Evolutionary conservation across 2,797 vertebrate species (phyloP), one percentile per base, ranked within the genome.

Genomic region (Meda fulgida): DNA sequence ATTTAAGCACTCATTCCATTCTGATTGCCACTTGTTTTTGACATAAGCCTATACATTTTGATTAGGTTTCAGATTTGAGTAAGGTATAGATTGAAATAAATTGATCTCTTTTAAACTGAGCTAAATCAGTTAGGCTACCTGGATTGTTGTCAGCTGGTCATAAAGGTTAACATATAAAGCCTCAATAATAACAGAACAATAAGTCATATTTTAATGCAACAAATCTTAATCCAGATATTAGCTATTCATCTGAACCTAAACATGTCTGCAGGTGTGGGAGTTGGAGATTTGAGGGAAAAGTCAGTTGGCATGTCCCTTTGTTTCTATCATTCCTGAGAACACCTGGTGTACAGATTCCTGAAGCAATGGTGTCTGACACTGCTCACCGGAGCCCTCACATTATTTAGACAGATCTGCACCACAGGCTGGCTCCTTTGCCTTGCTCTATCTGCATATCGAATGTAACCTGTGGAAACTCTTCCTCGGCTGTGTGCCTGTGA

Each of bases 311-410:
- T 38, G 60, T 53, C 3, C 65, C 43, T 51, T 67, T 55, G 19
- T 79, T n/a, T 60, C 21, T 7, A 46, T 84, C 84, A 71, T 87
- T 85, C 84, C 77, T 36, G 84, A 71, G 3, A 75, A 85, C 89
- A 89, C 84, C 89, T 91, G 91, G 86, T 23, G 23, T 46, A 70
- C 89, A 91, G 87, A 89, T 87, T 89, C 75, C 77, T 83, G 19
- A 18, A 72, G 81, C 67, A 7, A 46, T 7, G 10, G 53, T 77
- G 31, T 81, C 71, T 83, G 29, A 65, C 58, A 70, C 9, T 7
- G 34, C 8, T 81, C 13, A 51, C 40, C 2, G 10, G 51, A 60
- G 40, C 19, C 10, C 10, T 67, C n/a, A 1, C 31, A 29, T 76
- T 55, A 76, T 81, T 84, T 53, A 38, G 31, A 81, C 63, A 34